phyloP scores from a whole-genome alignment of 2,113 vertebrate species.

The Odocoileus virginianus region DNA sequence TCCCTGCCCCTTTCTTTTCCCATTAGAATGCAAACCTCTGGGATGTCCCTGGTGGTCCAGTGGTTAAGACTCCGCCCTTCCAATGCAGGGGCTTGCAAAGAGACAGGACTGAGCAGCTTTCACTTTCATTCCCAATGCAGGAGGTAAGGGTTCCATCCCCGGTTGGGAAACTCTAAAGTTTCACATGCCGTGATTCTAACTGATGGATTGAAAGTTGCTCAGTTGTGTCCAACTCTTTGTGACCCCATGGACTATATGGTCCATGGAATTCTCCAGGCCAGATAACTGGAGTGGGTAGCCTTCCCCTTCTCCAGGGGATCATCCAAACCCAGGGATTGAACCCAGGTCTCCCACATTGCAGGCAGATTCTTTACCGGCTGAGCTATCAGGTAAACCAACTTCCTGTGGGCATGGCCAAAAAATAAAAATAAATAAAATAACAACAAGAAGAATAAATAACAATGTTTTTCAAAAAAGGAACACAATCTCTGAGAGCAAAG shows the following conservation, averaged over 20 bases:
- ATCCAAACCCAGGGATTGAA: background rate
- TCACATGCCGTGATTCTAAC: background rate
- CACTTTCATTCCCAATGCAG: background rate
- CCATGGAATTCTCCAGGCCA: background rate
- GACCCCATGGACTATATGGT: background rate
- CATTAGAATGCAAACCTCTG: background rate
- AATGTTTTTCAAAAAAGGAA: background rate
- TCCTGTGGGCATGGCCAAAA: background rate
- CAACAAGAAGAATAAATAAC: background rate
- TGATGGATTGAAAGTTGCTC: background rate
- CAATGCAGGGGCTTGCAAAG: background rate
- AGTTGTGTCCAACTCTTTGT: background rate
- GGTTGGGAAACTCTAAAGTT: background rate
- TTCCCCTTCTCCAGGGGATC: background rate
- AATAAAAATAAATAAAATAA: background rate
- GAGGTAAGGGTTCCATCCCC: background rate
- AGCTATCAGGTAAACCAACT: background rate
- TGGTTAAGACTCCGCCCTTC: background rate
- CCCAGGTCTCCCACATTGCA: background rate
- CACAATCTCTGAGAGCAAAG: background rate
- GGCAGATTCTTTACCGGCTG: background rate
- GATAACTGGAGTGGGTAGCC: background rate
- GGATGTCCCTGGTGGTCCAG: background rate
- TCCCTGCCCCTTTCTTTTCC: rapidly evolving
- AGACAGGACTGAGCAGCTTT: background rate